Base-by-base conservation (phyloP, 2,113 vertebrate species). In the Mobula birostris region DNA sequence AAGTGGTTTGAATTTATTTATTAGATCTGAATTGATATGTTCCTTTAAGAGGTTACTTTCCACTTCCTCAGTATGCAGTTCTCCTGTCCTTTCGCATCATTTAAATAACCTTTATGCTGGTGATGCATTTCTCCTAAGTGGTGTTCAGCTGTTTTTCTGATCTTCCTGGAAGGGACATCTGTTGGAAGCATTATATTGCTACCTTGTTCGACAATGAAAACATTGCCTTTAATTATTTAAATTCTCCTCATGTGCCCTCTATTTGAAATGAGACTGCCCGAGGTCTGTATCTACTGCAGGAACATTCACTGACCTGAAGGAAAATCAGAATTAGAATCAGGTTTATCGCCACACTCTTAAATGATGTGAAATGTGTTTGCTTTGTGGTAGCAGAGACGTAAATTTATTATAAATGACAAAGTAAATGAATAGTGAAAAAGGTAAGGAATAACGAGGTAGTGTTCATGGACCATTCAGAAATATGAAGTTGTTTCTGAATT, bases 171-270 rank as follows among this genome's bases (percentile, higher is more conserved):
- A 21, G 29, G 68, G n/a, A 48, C 21, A 72, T 72, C 66, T 48
- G 48, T 48, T 48, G 48, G 1, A 2, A 48, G 48, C 48, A 48
- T 48, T 48, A 48, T 48, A 48, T 48, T 48, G 48, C 48, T 48
- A 48, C 48, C 48, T 48, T 48, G 48, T 48, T 48, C n/a, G 6
- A 7, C 61, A 32, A n/a, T 90, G 61, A n/a, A 66, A 17, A 21
- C 36, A n/a, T n/a, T 91, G 87, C 63, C 87, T 36, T n/a, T 7
- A n/a, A 68, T 24, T 2, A 68, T 91, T 68, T 91, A 63, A 68
- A 91, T 91, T 91, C 87, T 68, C 87, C 87, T 68, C 87, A 68
- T 68, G 63, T 66, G 87, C 61, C 7, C n/a, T 36, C 29, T 91
- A 27, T 63, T 68, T 36, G 66, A 91, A n/a, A 58, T 85, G 82